These are phyloP conservation scores for Ramphastos sulfuratus DNA, from an alignment of 2,113 vertebrate species.

Conservation along the genomic window DNA sequence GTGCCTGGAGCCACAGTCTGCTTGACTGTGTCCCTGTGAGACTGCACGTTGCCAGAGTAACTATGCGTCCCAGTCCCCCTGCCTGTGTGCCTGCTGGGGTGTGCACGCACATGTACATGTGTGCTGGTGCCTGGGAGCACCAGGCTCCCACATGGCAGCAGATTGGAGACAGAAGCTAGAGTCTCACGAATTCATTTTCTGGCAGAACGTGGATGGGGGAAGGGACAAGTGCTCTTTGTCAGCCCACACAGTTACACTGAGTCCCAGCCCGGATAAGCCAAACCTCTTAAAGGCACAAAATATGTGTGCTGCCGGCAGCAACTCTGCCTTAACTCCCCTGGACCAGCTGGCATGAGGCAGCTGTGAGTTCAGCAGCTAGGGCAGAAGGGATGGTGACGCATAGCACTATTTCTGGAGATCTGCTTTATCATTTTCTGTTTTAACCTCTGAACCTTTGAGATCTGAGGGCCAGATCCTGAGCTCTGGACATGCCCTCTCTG, in stretches of 20 bases:
- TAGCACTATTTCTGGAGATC: neutral
- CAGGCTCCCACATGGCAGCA: constrained; percentile 35
- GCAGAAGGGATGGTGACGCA: constrained; percentile 41
- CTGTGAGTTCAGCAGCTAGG: constrained; percentile 38
- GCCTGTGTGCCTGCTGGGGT: neutral
- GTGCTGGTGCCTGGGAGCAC: neutral
- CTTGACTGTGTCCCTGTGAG: neutral
- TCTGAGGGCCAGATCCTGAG: neutral
- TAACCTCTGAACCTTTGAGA: neutral
- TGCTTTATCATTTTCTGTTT: constrained; percentile 23
- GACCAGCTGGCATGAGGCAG: constrained; percentile 46
- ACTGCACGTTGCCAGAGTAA: neutral
- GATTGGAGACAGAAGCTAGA: constrained; percentile 13
- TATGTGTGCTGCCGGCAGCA: neutral
- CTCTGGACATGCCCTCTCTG: neutral
- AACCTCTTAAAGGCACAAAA: constrained; percentile 50
- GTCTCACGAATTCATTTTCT: constrained; percentile 25
- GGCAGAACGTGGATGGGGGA: constrained; percentile 7
- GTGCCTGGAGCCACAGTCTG: neutral
- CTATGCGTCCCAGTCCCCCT: neutral
- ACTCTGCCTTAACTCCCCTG: neutral
- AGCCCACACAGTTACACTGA: constrained; percentile 30
- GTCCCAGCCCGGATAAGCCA: constrained; percentile 5
- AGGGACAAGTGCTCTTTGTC: constrained; percentile 26
- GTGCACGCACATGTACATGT: neutral